Evolutionary conservation across 2,888 invertebrate species (phyloP), one percentile per base, ranked within the genome.

Genomic region (Xylocampa areola): DNA sequence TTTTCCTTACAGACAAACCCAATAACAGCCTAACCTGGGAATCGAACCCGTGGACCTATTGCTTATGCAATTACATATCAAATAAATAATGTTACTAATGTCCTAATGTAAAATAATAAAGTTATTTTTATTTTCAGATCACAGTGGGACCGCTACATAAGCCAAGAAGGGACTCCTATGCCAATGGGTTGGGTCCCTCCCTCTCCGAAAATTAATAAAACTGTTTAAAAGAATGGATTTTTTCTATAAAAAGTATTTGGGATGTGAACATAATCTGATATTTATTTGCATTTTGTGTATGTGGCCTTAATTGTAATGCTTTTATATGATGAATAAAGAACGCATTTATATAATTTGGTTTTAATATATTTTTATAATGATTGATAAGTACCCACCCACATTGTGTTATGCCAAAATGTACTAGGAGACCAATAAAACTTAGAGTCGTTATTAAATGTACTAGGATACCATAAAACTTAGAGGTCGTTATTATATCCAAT

Each of bases 171-270:
- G 3, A 94, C 95, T 2, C 80, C 94, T 14, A 91, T 97, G 66
- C 97, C 97, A 6, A 76, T 95, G 25, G 96, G 96, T 0, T 97
- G 97, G 97, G 94, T 97, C 14, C 79, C 96, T 27, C 97, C 94
- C 1, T 16, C 57, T 1, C 1, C 16, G 2, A 47, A 11, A 8
- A 50, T 61, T 11, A 65, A 30, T 60, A n/a, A 32, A 19, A 2
- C 29, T 27, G 33, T 47, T 36, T 37, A 19, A 37, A 33, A 13
- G 10, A 51, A 23, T 48, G 51, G 16, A 35, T 27, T 44, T 44
- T 49, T 45, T 41, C 21, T 11, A 21, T 6, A 19, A 47, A 44
- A 49, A 51, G 30, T 62, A 48, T 57, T 62, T 57, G 32, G 39
- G 30, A 32, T 44, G 52, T 40, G 17, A 63, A 59, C 35, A 44